These are phyloP conservation scores for Merops nubicus DNA, from an alignment of 2,113 vertebrate genomes.

Conservation along the genomic window DNA sequence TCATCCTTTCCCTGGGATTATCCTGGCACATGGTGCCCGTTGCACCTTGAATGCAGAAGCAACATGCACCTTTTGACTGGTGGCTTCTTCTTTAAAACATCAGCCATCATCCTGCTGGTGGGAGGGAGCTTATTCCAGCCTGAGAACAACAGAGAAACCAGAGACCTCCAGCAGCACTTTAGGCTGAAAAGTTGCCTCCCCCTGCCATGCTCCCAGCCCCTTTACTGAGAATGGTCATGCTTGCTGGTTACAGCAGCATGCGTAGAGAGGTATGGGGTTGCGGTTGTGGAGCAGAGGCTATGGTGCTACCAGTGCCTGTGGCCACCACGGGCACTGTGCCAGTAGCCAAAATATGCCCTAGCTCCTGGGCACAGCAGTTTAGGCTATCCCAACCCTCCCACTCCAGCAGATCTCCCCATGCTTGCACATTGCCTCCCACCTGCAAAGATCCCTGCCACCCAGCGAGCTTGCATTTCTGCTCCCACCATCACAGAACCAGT, in stretches of 20 bases:
- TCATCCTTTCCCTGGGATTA: neutral
- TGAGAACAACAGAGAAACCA: conserved; percentile 18
- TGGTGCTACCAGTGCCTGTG: fast-evolving
- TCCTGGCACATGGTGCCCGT: fast-evolving
- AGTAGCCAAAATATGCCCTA: neutral
- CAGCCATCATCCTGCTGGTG: conserved; percentile 61
- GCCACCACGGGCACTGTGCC: fast-evolving
- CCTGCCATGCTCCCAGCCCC: neutral
- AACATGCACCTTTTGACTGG: conserved; percentile 50
- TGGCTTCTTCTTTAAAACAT: conserved; percentile 35
- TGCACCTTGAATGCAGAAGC: fast-evolving
- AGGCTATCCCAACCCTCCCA: neutral
- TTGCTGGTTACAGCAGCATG: neutral
- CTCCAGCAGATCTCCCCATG: neutral
- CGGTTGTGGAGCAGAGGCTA: neutral
- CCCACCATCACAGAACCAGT: conserved; percentile 79
- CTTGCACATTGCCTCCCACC: no score
- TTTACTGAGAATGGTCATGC: fast-evolving
- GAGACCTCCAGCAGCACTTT: neutral
- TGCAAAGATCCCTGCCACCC: conserved; percentile 85
- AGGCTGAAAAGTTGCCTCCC: neutral
- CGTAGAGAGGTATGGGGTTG: neutral
- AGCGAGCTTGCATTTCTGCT: conserved; percentile 91
- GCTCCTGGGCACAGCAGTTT: neutral
- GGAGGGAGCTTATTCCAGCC: conserved; percentile 73